Base-by-base conservation (phyloP, 2,113 vertebrate species). In the Urocitellus parryii region DNA sequence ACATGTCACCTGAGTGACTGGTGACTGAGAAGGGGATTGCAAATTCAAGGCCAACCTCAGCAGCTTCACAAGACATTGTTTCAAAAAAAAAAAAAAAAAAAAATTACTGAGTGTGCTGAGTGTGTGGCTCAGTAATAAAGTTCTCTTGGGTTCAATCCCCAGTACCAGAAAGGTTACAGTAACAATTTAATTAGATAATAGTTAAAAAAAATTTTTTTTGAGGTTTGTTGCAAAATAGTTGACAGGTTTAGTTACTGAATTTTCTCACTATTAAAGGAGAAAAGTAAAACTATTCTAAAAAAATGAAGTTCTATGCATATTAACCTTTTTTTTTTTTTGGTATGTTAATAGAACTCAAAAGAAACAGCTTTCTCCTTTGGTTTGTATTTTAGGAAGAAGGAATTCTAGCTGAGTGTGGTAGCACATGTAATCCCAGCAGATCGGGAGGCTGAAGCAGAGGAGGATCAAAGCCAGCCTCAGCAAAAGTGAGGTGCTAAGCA, bases 261-360 rank as follows among this genome's bases (percentile, higher is more conserved):
- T 93, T 81, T 84, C 84, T 95, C 76, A 91, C 61, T 84, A 90
- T 90, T 83, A 74, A 95, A 93, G 65, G n/a, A 58, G 25, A 56
- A 37, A 94, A 65, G 48, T 81, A 79, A 76, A 81, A 78, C 14
- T 34, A 11, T 83, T 56, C 79, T 32, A 42, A 45, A 73, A 22
- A 67, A 45, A 17, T 48, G 2, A 83, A 83, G 14, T 87, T 79
- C 88, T 73, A 5, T 74, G 18, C 78, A 78, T 89, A 34, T 82
- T 14, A 86, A 90, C 12, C 70, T 78, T 39, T 65, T 85, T 51
- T 88, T 45, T 45, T 45, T 89, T 51, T 84, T 94, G 8, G 53
- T 83, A 61, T 34, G 32, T 58, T 90, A 79, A 53, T 37, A 29
- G 24, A 95, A 87, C 9, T 93, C 32, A 86, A 9, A 70, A 93